A percentile compares a stretch with the other conserved stretches of the same genome.
These are phyloP conservation scores for Agapostemon virescens DNA, from an alignment of 2,888 invertebrate species.

Conservation along the genomic window DNA sequence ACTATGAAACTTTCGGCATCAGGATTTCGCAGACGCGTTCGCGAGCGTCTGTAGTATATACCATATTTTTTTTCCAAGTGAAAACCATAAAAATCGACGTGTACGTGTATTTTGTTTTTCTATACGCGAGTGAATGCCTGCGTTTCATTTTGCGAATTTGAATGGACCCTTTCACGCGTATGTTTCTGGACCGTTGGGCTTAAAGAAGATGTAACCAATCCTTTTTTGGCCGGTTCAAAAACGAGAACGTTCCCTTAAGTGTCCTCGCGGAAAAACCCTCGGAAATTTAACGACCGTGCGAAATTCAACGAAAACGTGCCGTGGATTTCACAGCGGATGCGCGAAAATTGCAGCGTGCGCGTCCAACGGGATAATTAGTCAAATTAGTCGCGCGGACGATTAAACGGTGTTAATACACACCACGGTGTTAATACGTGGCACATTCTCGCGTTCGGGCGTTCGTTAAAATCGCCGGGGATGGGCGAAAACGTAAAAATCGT, in stretches of 20 bases:
- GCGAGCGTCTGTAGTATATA: not conserved
- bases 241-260: slow-evolving; percentile 11
- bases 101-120: no score
- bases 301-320: not conserved
- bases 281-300: not conserved
- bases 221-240: no score
- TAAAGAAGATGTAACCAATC: not conserved
- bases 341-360: not conserved
- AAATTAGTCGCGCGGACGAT: slow-evolving; percentile 29
- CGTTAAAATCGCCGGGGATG: not conserved
- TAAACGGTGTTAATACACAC: slow-evolving; percentile 20
- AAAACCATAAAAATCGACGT: no score
- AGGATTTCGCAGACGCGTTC: no score
- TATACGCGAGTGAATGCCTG: no score
- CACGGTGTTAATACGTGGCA: no score
- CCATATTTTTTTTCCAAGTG: not conserved
- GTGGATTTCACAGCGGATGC: not conserved
- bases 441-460: not conserved
- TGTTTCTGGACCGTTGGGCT: not conserved
- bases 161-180: not conserved
- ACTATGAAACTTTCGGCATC: no score
- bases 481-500: not conserved
- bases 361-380: slow-evolving; percentile 13
- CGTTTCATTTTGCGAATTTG: not conserved
- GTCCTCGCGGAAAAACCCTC: not conserved